These are phyloP conservation scores for Lithobates pipiens DNA, from an alignment of 2,797 vertebrate species.

Conservation along the genomic window DNA sequence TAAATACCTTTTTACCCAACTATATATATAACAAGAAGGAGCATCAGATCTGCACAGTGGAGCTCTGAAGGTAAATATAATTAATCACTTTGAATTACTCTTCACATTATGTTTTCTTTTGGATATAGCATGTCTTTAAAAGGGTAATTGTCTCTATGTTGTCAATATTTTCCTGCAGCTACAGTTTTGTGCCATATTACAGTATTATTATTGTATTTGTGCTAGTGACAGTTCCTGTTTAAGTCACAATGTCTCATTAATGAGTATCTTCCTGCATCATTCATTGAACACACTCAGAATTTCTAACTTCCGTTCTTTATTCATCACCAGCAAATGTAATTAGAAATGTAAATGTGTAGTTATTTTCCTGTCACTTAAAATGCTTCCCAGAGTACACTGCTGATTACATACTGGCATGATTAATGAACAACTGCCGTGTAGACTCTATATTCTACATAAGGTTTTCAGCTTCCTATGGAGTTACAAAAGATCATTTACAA, in stretches of 20 bases:
- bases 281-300: constrained; percentile 11
- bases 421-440: constrained; percentile 15
- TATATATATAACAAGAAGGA: too few relatives aligned
- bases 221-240: not conserved
- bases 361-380: constrained; percentile 34
- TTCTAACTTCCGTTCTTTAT: constrained; percentile 5
- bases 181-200: not conserved
- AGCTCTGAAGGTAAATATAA: too few relatives aligned
- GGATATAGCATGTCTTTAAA: not conserved
- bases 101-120: not conserved
- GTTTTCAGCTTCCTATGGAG: not conserved
- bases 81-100: too few relatives aligned
- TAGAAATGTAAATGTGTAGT: constrained; percentile 5
- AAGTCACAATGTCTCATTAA: not conserved
- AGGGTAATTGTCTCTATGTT: not conserved
- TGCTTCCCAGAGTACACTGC: not conserved
- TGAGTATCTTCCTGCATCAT: not conserved
- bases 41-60: too few relatives aligned
- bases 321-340: constrained; percentile 16
- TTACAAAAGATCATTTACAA: not conserved
- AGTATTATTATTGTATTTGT: not conserved
- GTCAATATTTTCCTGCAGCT: not conserved
- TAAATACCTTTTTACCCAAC: too few relatives aligned
- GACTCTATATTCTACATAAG: not conserved
- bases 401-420: constrained; percentile 46